These are phyloP conservation scores for Threskiornis aethiopicus DNA, from an alignment of 2,797 vertebrate genomes.

Conservation along the genomic window DNA sequence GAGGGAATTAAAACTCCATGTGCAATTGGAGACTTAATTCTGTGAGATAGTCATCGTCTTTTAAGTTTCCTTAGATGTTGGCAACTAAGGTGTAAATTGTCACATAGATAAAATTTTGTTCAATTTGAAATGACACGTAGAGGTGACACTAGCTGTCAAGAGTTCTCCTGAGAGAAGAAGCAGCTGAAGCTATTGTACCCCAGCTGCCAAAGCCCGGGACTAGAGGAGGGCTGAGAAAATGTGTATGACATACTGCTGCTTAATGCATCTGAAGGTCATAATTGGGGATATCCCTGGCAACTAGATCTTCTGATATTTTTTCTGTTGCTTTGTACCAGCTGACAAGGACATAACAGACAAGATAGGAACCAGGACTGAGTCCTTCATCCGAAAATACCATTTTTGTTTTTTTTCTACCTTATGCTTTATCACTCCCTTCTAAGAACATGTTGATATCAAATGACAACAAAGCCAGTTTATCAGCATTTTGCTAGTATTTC, in stretches of 20 bases:
- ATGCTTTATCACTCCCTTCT: neutral
- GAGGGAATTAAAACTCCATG: neutral
- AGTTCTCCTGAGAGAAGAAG: neutral
- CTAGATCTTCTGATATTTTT: neutral
- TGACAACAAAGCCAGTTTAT: neutral
- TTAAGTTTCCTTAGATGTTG: neutral
- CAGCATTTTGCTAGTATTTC: neutral
- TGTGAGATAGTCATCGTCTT: neutral
- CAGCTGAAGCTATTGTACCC: neutral
- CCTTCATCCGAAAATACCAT: neutral
- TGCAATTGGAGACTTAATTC: neutral
- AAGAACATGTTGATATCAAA: neutral
- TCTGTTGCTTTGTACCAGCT: neutral
- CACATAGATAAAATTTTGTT: neutral
- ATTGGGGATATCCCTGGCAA: neutral
- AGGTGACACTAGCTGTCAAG: neutral
- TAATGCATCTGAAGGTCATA: neutral
- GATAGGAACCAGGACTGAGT: neutral
- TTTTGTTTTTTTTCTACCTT: neutral
- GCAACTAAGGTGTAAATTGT: neutral
- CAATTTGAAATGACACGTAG: neutral
- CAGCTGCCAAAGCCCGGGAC: neutral
- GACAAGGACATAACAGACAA: neutral
- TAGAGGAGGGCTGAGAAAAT: neutral
- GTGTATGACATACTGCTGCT: rapidly evolving